Evolutionary conservation across 2,113 vertebrate genomes (phyloP).

Genomic region (Prietella phreatophila): DNA sequence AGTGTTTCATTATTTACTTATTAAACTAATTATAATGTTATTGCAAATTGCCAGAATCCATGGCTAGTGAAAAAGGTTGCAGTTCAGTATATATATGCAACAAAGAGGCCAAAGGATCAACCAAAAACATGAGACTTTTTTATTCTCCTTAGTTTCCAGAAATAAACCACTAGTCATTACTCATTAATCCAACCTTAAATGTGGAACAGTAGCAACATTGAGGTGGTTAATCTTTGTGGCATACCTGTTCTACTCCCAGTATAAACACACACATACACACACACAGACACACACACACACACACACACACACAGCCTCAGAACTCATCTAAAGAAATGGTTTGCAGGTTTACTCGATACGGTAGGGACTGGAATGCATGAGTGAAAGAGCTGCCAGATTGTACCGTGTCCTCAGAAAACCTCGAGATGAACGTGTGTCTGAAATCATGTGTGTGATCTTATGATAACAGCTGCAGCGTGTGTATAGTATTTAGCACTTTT

Average conservation of each 20-base stretch:
- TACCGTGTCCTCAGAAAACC: conserved; percentile 51
- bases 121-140: neutral
- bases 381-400: conserved; percentile 19
- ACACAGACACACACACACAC: neutral
- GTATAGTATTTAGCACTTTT: conserved; percentile 1
- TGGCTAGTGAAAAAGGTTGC: neutral
- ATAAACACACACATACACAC: conserved; percentile 2
- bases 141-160: neutral
- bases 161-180: neutral
- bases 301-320: neutral
- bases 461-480: neutral
- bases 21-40: neutral
- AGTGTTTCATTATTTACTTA: neutral
- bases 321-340: conserved; percentile 28
- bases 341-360: conserved; percentile 11
- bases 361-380: conserved; percentile 16
- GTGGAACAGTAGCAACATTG: neutral
- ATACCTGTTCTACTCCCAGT: neutral
- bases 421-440: conserved; percentile 42
- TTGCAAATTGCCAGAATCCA: neutral
- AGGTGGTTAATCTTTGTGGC: neutral
- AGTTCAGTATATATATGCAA: neutral
- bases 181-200: neutral
- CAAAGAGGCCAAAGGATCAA: neutral
- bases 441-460: conserved; percentile 23